phyloP scores from a whole-genome alignment of 1,140 invertebrate species.

The Patella vulgata region DNA sequence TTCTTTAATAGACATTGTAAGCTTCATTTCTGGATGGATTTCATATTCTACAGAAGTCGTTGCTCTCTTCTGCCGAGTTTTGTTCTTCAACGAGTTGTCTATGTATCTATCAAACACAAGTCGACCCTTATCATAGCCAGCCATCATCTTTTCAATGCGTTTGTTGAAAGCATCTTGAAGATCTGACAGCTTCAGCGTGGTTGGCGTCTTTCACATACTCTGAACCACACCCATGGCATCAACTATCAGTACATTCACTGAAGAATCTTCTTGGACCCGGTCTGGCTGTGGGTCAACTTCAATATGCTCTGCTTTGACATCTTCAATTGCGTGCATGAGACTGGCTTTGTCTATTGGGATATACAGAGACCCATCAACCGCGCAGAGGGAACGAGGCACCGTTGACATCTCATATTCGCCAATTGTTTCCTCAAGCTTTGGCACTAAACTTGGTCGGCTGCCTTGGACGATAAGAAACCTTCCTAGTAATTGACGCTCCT shows the following conservation, averaged over 20 bases:
- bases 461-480: too few species aligned
- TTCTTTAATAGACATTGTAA: constrained; percentile 1
- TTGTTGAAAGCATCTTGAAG: neutral
- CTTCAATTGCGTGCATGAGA: too few species aligned
- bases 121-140: constrained; percentile 3
- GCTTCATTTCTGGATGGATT: constrained; percentile 3
- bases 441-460: neutral
- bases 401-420: too few species aligned
- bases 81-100: neutral
- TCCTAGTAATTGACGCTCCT: too few species aligned
- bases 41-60: neutral
- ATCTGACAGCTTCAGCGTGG: neutral
- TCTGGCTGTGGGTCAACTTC: too few species aligned
- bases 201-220: too few species aligned
- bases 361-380: constrained; percentile 1
- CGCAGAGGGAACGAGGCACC: neutral
- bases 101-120: neutral
- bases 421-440: too few species aligned
- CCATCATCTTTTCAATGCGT: constrained; percentile 1
- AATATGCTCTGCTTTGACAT: too few species aligned
- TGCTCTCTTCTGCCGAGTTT: neutral
- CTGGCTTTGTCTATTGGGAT: neutral
- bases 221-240: too few species aligned
- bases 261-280: too few species aligned
- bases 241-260: too few species aligned